Percentiles rank a stretch among this genome's conserved stretches.
Evolutionary conservation across 1,140 invertebrate genomes (phyloP).

Genomic region (Bicyclus anynana): DNA sequence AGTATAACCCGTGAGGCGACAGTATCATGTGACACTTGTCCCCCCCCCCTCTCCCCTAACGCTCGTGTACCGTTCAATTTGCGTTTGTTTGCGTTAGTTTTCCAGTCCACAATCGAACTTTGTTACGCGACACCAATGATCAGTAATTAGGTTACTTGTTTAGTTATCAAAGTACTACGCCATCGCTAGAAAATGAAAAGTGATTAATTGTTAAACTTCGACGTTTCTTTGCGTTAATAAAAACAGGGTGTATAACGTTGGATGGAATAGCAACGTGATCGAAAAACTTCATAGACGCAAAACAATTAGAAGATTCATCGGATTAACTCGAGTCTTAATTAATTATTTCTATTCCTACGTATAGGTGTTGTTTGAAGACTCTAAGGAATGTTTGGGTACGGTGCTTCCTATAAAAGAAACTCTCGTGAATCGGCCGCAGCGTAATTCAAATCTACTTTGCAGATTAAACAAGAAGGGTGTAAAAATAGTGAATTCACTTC

Average conservation of each 20-base stretch:
- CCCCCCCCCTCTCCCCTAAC: no score
- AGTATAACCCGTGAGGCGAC: not conserved
- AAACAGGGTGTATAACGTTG: not conserved
- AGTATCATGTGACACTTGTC: not conserved
- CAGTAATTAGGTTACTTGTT: slow-evolving; percentile 62
- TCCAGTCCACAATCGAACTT: slow-evolving; percentile 43
- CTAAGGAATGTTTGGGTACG: not conserved
- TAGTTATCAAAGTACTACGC: slow-evolving; percentile 36
- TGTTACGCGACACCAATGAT: slow-evolving; percentile 37
- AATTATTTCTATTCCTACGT: not conserved
- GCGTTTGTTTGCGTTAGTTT: slow-evolving; percentile 23
- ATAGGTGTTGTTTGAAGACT: not conserved
- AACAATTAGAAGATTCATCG: slow-evolving; percentile 7
- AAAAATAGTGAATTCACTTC: slow-evolving; percentile 47
- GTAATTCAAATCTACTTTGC: slow-evolving; percentile 50
- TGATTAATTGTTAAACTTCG: slow-evolving; percentile 57
- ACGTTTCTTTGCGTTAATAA: slow-evolving; percentile 9
- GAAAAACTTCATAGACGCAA: slow-evolving; percentile 17
- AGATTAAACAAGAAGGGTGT: slow-evolving; percentile 52
- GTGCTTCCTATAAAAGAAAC: slow-evolving; percentile 3
- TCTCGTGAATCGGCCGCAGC: slow-evolving; percentile 24
- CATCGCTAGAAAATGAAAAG: slow-evolving; percentile 34
- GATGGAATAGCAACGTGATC: slow-evolving; percentile 7
- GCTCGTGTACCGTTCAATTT: not conserved
- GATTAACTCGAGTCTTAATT: slow-evolving; percentile 6